phyloP scores from a whole-genome alignment of 2,888 invertebrate species.

The Ischnura elegans region DNA sequence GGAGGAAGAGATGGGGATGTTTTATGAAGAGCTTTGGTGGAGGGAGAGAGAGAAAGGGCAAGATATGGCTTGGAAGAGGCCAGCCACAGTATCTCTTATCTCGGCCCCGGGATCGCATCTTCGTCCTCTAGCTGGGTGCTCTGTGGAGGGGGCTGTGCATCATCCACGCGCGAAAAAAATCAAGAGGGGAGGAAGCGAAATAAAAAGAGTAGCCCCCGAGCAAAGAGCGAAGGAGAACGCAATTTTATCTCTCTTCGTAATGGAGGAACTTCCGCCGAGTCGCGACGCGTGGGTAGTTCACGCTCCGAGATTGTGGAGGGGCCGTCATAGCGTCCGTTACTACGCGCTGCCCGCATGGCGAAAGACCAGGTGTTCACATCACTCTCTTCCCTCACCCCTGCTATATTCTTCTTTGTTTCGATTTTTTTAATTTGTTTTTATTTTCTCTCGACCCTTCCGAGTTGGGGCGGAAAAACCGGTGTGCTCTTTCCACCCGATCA shows the following conservation, averaged over 20 bases:
- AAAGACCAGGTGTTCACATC: neutral
- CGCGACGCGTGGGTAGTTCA: slow-evolving; percentile 23
- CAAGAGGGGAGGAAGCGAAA: neutral
- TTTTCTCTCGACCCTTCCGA: neutral
- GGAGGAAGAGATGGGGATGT: neutral
- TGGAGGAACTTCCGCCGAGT: slow-evolving; percentile 31
- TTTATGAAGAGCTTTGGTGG: slow-evolving; percentile 17
- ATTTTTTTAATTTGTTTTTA: neutral
- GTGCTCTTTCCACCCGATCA: neutral
- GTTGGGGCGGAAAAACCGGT: neutral
- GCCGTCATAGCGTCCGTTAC: slow-evolving; percentile 14
- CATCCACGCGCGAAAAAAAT: slow-evolving; percentile 33
- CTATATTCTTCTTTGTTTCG: neutral
- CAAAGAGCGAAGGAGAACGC: slow-evolving; percentile 21
- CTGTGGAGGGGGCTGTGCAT: neutral
- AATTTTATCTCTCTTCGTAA: slow-evolving; percentile 14
- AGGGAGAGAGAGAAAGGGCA: neutral
- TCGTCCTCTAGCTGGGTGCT: neutral
- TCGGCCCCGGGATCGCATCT: neutral
- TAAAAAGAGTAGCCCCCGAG: neutral
- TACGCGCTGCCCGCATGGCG: neutral
- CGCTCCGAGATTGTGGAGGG: neutral
- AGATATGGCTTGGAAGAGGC: no score
- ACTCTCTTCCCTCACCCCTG: neutral
- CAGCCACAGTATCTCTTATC: neutral